Conservation (phyloP, 2,113 vertebrate genomes). For the Saguinus midas region DNA sequence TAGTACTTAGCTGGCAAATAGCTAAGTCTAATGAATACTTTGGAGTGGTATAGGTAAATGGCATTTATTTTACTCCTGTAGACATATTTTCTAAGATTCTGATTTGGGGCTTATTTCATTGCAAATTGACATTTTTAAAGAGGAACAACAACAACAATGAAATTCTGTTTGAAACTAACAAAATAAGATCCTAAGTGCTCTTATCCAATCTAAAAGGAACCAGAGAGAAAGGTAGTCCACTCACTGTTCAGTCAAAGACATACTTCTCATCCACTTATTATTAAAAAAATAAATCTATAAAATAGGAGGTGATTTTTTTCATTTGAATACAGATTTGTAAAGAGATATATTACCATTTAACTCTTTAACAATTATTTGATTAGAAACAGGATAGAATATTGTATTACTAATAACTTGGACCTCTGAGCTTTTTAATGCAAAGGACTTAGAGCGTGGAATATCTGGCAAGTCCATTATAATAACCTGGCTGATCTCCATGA, state of each 20-base stretch:
- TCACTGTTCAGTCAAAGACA: neutral
- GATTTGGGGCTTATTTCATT: conserved; percentile 60
- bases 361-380: conserved; percentile 60
- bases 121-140: conserved; percentile 46
- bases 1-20: conserved; percentile 70
- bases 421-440: conserved; percentile 39
- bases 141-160: neutral
- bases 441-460: conserved; percentile 20
- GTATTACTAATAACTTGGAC: conserved; percentile 22
- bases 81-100: conserved; percentile 69
- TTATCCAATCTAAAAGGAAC: neutral
- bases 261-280: conserved; percentile 37
- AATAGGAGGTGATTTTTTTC: neutral
- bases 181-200: conserved; percentile 16
- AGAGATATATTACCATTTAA: conserved; percentile 20
- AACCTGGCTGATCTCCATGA: conserved; percentile 25
- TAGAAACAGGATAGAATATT: conserved; percentile 51
- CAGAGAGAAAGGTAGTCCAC: neutral
- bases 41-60: conserved; percentile 68
- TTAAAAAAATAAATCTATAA: conserved; percentile 29
- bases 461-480: conserved; percentile 47
- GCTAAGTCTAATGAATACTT: conserved; percentile 76
- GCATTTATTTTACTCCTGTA: conserved; percentile 63
- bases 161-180: conserved; percentile 13
- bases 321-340: conserved; percentile 51